Conservation (phyloP, 2,888 invertebrate genomes). For the Archips xylosteana region DNA sequence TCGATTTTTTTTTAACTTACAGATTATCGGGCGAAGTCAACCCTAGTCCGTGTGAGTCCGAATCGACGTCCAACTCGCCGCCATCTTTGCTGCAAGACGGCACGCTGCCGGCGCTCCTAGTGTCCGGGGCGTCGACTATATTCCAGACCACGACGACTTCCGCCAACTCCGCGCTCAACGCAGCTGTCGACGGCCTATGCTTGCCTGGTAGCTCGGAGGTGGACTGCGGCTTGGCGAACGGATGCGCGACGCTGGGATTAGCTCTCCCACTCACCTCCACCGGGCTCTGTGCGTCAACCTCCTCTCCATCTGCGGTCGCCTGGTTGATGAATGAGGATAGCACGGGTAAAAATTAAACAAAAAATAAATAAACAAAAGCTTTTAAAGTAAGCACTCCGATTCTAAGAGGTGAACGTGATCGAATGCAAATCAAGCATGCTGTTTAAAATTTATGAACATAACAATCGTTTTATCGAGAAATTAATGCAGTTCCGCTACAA, state of each 20-base stretch:
- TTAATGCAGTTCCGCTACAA: constrained; percentile 24
- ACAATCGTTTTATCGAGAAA: constrained; percentile 34
- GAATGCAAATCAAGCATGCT: constrained; percentile 39
- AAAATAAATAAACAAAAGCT: not conserved
- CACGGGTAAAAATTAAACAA: constrained; percentile 63
- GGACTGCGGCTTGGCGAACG: constrained; percentile 75
- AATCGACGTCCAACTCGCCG: constrained; percentile 87
- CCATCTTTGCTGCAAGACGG: constrained; percentile 78
- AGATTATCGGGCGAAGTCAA: constrained; percentile 81
- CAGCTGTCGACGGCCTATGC: constrained; percentile 67
- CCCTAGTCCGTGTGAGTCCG: constrained; percentile 86
- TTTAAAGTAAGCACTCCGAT: constrained; percentile 8
- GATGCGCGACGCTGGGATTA: constrained; percentile 73
- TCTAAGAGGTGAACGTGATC: constrained; percentile 40
- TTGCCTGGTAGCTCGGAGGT: constrained; percentile 64
- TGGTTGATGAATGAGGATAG: constrained; percentile 86
- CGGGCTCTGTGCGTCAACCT: constrained; percentile 72
- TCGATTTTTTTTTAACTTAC: constrained; percentile 50
- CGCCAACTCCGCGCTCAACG: constrained; percentile 60
- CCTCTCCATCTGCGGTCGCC: constrained; percentile 79
- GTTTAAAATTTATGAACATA: constrained; percentile 36
- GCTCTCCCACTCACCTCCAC: constrained; percentile 75
- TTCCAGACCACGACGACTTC: constrained; percentile 74
- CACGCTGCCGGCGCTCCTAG: constrained; percentile 76
- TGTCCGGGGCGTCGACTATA: constrained; percentile 74